A percentile compares a stretch with the other conserved stretches of the same genome.
phyloP scores from a whole-genome alignment of 2,113 vertebrate genomes.

The Corvus moneduloides region DNA sequence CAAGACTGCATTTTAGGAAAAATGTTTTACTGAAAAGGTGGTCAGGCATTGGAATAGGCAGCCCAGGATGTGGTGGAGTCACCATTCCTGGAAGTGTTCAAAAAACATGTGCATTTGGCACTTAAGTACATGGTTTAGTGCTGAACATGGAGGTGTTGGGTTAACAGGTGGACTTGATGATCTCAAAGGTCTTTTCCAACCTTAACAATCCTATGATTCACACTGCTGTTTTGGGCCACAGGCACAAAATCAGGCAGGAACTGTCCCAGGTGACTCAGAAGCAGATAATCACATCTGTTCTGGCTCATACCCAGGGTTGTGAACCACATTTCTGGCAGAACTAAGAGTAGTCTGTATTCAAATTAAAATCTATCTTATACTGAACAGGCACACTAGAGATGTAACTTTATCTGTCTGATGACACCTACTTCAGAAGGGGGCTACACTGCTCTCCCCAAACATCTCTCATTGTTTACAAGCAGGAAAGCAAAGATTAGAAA shows the following conservation, averaged over 20 bases:
- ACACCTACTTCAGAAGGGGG: neutral
- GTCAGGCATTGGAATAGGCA: neutral
- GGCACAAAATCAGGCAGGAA: neutral
- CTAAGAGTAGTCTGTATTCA: neutral
- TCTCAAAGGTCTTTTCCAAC: neutral
- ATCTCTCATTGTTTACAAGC: neutral
- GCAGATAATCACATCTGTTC: neutral
- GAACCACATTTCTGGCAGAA: neutral
- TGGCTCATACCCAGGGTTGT: neutral
- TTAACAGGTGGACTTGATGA: neutral
- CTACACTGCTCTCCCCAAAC: neutral
- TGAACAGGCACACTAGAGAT: neutral
- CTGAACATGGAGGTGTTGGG: neutral
- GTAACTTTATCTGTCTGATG: neutral
- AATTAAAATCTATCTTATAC: neutral
- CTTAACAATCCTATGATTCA: neutral
- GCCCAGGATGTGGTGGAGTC: neutral
- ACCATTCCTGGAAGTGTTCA: neutral
- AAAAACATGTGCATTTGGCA: accelerated
- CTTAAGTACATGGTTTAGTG: neutral
- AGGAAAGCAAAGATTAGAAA: neutral
- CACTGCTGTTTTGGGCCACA: neutral
- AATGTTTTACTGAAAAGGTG: neutral
- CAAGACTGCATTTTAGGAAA: neutral
- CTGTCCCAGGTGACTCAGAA: neutral